A percentile compares a stretch with the other conserved stretches of the same genome.
phyloP scores from a whole-genome alignment of 2,888 invertebrate genomes.

The Epirrita christyi region DNA sequence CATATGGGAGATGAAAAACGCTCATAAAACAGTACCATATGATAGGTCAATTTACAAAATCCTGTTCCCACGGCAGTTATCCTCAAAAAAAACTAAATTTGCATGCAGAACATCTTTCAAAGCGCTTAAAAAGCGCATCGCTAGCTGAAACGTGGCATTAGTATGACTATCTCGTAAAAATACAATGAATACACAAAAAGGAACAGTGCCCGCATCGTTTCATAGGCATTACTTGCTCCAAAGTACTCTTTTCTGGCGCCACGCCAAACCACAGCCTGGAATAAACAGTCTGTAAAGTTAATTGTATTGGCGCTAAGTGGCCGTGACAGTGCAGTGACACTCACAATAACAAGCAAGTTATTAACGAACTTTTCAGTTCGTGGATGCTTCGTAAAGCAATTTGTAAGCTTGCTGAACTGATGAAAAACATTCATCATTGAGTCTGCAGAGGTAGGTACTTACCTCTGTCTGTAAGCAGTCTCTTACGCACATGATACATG shows the following conservation, averaged over 20 bases:
- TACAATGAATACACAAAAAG: conserved; percentile 43
- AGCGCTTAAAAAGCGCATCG: conserved; percentile 30
- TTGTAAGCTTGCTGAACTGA: no score
- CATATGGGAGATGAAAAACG: no score
- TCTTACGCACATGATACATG: no score
- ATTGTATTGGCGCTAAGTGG: conserved; percentile 29
- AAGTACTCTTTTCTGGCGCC: conserved; percentile 37
- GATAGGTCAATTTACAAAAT: not conserved
- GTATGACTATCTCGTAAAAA: conserved; percentile 41
- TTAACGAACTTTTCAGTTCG: not conserved
- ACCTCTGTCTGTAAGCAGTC: no score
- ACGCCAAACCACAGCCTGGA: conserved; percentile 29
- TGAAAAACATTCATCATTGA: no score
- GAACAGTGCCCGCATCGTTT: conserved; percentile 35
- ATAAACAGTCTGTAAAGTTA: conserved; percentile 30
- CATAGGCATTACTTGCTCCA: conserved; percentile 35
- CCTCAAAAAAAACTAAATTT: conserved; percentile 5
- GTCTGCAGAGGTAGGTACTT: no score
- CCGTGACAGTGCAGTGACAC: conserved; percentile 18
- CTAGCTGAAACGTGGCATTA: conserved; percentile 39
- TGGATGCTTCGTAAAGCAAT: not conserved
- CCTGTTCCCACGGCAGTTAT: conserved; percentile 11
- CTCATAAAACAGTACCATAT: no score
- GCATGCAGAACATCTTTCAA: conserved; percentile 15
- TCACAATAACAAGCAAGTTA: conserved; percentile 13